Conservation (phyloP, 2,797 vertebrate genomes). For the Erpetoichthys calabaricus region DNA sequence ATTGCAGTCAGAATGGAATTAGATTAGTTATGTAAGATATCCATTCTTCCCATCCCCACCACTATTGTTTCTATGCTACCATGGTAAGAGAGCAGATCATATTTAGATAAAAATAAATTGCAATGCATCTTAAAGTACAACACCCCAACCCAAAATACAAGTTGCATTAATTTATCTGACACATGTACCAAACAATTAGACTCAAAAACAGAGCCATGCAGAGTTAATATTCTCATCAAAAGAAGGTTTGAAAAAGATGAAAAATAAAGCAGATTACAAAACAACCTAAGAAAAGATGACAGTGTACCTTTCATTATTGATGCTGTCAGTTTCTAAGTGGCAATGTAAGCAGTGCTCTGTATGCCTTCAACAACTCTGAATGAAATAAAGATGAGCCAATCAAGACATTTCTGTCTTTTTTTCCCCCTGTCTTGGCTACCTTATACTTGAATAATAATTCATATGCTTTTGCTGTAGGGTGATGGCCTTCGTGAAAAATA, state of each 20-base stretch:
- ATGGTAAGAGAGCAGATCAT: too few species aligned
- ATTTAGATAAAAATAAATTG: neutral
- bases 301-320: neutral
- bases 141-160: neutral
- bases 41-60: too few species aligned
- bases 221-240: neutral
- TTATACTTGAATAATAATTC: constrained; percentile 12
- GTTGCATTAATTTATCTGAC: constrained; percentile 22
- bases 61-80: too few species aligned
- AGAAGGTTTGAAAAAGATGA: neutral
- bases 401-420: neutral
- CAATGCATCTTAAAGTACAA: neutral
- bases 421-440: constrained; percentile 2
- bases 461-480: constrained; percentile 10
- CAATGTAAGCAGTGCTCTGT: neutral
- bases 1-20: too few species aligned
- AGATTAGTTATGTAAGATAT: too few species aligned
- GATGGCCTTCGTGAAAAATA: constrained; percentile 10
- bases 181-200: constrained; percentile 18
- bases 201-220: constrained; percentile 12
- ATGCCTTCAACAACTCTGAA: constrained; percentile 10
- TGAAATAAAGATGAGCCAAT: constrained; percentile 3
- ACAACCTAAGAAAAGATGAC: neutral
- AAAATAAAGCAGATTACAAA: neutral
- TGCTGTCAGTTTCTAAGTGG: neutral